phyloP scores from a whole-genome alignment of 2,113 vertebrate genomes.

The Syngnathus floridae region DNA sequence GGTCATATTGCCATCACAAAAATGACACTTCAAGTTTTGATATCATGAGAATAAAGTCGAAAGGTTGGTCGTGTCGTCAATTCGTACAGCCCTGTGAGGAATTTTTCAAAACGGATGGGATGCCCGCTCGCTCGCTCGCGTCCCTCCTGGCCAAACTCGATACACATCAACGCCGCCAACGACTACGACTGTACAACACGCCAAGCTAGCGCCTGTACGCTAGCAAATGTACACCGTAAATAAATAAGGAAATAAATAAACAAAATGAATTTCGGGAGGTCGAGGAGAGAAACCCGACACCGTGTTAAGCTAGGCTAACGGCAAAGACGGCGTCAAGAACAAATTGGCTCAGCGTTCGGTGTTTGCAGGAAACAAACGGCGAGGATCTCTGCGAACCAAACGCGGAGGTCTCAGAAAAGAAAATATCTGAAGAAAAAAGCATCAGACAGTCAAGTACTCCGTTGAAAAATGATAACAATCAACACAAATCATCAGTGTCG shows the following conservation, averaged over 20 bases:
- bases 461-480: too few species aligned
- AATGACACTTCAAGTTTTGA: not conserved
- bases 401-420: not conserved
- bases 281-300: conserved; percentile 45
- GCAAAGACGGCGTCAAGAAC: conserved; percentile 14
- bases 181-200: conserved; percentile 61
- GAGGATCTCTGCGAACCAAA: not conserved
- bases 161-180: conserved; percentile 44
- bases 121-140: not conserved
- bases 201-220: conserved; percentile 63
- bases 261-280: conserved; percentile 22
- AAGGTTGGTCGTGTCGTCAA: not conserved
- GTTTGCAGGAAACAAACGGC: conserved; percentile 67
- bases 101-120: not conserved
- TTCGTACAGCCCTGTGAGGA: not conserved
- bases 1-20: too few species aligned
- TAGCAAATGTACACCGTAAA: conserved; percentile 64
- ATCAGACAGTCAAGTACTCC: conserved; percentile 45
- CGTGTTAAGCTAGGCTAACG: not conserved
- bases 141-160: conserved; percentile 36
- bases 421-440: not conserved
- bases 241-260: conserved; percentile 70
- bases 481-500: too few species aligned
- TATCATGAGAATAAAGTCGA: not conserved
- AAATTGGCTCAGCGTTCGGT: conserved; percentile 66